phyloP scores from a whole-genome alignment of 2,797 vertebrate genomes.

The Pampus argenteus region DNA sequence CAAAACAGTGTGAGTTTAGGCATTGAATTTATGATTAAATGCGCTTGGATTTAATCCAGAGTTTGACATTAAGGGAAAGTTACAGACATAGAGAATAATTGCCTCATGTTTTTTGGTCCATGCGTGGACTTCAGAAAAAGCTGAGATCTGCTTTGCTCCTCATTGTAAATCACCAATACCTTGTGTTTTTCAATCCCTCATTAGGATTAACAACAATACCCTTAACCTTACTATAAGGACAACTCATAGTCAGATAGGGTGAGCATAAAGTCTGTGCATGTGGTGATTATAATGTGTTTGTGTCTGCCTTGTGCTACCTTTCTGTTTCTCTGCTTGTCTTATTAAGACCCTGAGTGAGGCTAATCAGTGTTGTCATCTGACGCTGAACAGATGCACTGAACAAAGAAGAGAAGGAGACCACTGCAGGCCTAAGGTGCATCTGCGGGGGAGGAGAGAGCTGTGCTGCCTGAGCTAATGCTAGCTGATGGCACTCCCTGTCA shows the following conservation, averaged over 20 bases:
- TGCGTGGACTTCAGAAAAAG: slow-evolving; percentile 25
- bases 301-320: slow-evolving; percentile 65
- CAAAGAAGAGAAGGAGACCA: slow-evolving; percentile 83
- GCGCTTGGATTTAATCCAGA: slow-evolving; percentile 23
- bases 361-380: slow-evolving; percentile 86
- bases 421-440: slow-evolving; percentile 80
- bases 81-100: slow-evolving; percentile 35
- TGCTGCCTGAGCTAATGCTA: slow-evolving; percentile 79
- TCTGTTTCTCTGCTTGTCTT: slow-evolving; percentile 77
- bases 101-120: slow-evolving; percentile 22
- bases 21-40: slow-evolving; percentile 12
- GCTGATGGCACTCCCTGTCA: slow-evolving; percentile 82
- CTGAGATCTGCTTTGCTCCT: slow-evolving; percentile 31
- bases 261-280: slow-evolving; percentile 52
- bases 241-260: slow-evolving; percentile 56
- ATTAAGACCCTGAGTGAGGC: slow-evolving; percentile 85
- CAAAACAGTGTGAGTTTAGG: slow-evolving; percentile 19
- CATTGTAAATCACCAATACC: slow-evolving; percentile 40
- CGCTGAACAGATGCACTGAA: slow-evolving; percentile 84
- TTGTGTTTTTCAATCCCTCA: slow-evolving; percentile 66
- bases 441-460: slow-evolving; percentile 78
- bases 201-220: slow-evolving; percentile 65
- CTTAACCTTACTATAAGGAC: slow-evolving; percentile 13
- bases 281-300: slow-evolving; percentile 70
- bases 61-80: slow-evolving; percentile 31